Evolutionary conservation across 2,797 vertebrate species (phyloP), one percentile per base, ranked within the genome.

Genomic region (Limosa lapponica): DNA sequence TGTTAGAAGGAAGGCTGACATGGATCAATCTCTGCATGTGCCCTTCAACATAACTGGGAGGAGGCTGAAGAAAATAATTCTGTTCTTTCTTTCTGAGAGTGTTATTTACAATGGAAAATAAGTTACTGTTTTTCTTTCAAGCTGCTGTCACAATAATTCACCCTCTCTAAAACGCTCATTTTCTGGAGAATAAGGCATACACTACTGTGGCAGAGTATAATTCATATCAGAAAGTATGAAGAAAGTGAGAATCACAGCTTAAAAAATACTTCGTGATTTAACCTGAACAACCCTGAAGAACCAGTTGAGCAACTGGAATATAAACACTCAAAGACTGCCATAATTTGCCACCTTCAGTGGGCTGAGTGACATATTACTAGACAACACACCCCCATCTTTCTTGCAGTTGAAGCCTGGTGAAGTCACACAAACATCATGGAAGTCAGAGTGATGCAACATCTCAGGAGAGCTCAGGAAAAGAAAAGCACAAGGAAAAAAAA

Each of bases 301-400:
- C 41, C 27, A 65, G 62, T n/a, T 61, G 37, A 78, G 82, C 72
- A 94, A 93, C 62, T 37, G 44, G 25, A 91, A 91, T 9, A 34
- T 5, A 91, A 82, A n/a, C 39, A 86, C 69, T 39, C 61, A 67
- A 48, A 70, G 61, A 58, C 28, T 78, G 49, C 22, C 51, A 41
- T 54, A 55, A 90, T 86, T 91, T 86, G 62, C 73, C 91, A 58
- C 54, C 75, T 90, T 67, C 61, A 46, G 52, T 30, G 85, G 23
- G 79, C 36, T 55, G 67, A 80, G 32, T 19, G 39, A 78, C 78
- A 70, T 48, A 44, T 64, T 82, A 80, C 57, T 23, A 77, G 74
- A 92, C 46, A 89, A 82, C 67, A 87, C 46, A 64, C 28, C 7
- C 55, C 34, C 80, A 51, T 24, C 49, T 13, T 74, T 28, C 69